These are phyloP conservation scores for Cordylochernes scorpioides DNA, from an alignment of 2,888 invertebrate genomes.

Conservation along the genomic window DNA sequence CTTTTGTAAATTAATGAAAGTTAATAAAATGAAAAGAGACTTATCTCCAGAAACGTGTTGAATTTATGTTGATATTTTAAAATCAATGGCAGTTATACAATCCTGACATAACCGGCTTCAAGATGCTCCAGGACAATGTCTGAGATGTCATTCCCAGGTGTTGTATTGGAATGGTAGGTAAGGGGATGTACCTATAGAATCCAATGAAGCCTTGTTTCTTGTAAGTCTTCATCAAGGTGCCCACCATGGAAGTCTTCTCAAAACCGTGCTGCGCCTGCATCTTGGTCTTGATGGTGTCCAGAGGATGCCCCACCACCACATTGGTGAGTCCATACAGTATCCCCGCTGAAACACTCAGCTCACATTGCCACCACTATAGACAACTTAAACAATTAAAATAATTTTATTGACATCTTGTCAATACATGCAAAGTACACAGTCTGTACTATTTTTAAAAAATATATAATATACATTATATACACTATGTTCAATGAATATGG, in stretches of 20 bases:
- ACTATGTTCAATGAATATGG: no score
- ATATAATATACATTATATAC: no score
- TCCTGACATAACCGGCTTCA: not conserved
- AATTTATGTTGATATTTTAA: no score
- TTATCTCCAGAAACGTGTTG: no score
- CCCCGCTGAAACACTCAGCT: conserved; percentile 20
- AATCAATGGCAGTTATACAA: conserved; percentile 3
- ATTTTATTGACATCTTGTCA: no score
- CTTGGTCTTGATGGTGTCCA: conserved; percentile 22
- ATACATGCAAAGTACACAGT: no score
- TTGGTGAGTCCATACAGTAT: conserved; percentile 21
- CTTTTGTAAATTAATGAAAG: no score
- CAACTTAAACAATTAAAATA: no score
- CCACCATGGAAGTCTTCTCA: conserved; percentile 19
- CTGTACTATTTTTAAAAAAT: no score
- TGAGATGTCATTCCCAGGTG: not conserved
- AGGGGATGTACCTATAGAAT: conserved; percentile 18
- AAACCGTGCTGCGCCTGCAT: conserved; percentile 21
- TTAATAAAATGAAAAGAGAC: no score
- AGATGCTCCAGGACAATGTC: no score
- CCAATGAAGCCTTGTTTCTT: conserved; percentile 19
- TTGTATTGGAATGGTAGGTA: not conserved
- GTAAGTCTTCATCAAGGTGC: conserved; percentile 18
- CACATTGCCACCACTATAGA: no score
- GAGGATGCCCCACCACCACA: conserved; percentile 20